Evolutionary conservation across 1,140 invertebrate genomes (phyloP).

Genomic region (Bombus pyrosoma): DNA sequence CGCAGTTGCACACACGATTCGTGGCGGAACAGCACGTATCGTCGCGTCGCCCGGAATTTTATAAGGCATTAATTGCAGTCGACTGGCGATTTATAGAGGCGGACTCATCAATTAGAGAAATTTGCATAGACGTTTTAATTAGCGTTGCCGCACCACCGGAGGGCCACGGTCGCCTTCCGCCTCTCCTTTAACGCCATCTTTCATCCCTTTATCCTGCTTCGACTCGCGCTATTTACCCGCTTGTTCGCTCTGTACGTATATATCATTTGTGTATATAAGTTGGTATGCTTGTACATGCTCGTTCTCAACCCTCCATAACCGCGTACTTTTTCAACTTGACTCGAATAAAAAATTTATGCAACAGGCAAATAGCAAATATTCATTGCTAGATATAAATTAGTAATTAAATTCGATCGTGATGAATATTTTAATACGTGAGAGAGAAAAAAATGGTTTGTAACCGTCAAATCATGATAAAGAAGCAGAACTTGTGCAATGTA

Average conservation of each 20-base stretch:
- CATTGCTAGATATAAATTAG: background rate
- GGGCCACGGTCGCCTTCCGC: slow-evolving; percentile 3
- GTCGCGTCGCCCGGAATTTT: slow-evolving; percentile 53
- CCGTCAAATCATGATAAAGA: no score
- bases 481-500: background rate
- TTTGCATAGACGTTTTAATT: slow-evolving; percentile 72
- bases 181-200: slow-evolving; percentile 7
- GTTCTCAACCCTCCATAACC: background rate
- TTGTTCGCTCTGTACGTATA: background rate
- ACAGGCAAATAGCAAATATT: background rate
- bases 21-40: slow-evolving; percentile 6
- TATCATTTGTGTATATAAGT: background rate
- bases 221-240: background rate
- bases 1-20: slow-evolving; percentile 31
- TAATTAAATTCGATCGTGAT: background rate
- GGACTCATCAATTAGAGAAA: slow-evolving; percentile 65
- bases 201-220: background rate
- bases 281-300: no score
- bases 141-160: slow-evolving; percentile 32
- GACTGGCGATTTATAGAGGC: slow-evolving; percentile 60
- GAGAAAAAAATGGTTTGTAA: background rate
- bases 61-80: slow-evolving; percentile 62
- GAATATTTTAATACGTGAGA: background rate
- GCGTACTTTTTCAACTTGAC: no score
- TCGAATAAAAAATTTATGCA: background rate